Percentiles rank a stretch among this genome's conserved stretches.
Evolutionary conservation across 2,888 invertebrate species (phyloP).

Genomic region (Lasius fuliginosus): DNA sequence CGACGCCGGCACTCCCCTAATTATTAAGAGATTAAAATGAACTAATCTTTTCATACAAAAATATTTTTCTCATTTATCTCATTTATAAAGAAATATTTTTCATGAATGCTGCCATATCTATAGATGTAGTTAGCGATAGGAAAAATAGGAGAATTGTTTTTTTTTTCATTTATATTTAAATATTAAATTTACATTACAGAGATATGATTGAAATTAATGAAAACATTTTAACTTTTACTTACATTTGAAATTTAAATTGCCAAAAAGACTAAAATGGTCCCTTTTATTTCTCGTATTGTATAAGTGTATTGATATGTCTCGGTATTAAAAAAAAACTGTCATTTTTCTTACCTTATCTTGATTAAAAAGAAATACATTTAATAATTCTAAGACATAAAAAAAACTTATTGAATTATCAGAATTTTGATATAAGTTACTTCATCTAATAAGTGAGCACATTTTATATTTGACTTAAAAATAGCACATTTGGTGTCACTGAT

Average conservation of each 20-base stretch:
- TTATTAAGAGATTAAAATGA: conserved; percentile 21
- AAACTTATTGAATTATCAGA: background rate
- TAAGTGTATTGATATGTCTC: background rate
- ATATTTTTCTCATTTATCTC: background rate
- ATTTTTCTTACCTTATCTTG: background rate
- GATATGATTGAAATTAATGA: background rate
- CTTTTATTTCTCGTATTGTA: too few relatives aligned
- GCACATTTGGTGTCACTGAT: background rate
- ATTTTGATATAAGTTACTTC: background rate
- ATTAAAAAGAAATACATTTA: background rate
- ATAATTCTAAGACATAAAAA: background rate
- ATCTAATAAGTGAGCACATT: background rate
- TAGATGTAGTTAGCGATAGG: background rate
- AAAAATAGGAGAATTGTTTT: background rate
- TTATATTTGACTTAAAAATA: background rate
- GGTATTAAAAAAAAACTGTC: background rate
- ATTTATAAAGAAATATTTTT: conserved; percentile 29
- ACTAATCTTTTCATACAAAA: background rate
- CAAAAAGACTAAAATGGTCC: background rate
- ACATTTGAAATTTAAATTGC: background rate
- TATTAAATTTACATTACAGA: conserved; percentile 18
- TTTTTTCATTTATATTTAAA: background rate
- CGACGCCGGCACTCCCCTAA: background rate
- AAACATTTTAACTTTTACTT: background rate
- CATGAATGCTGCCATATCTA: background rate